Conservation (phyloP, 2,888 invertebrate genomes). For the Smittia aterrima region DNA sequence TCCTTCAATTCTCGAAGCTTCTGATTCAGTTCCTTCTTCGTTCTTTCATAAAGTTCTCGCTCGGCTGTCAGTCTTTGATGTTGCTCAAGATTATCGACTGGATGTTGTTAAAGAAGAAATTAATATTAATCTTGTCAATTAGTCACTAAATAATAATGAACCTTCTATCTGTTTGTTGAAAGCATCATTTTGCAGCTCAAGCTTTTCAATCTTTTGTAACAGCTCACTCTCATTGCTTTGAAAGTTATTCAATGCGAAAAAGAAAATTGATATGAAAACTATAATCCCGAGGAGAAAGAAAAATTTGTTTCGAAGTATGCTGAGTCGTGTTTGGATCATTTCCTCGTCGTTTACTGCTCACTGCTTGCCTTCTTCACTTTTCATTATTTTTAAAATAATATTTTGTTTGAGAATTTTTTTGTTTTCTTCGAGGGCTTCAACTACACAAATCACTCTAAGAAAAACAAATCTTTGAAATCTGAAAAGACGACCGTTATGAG, state of each 20-base stretch:
- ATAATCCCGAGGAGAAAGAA: conserved; percentile 37
- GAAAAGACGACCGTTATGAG: conserved; percentile 24
- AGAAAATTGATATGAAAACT: conserved; percentile 15
- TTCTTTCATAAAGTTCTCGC: conserved; percentile 32
- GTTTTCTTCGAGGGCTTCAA: background rate
- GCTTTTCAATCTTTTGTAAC: conserved; percentile 16
- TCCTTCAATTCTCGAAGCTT: conserved; percentile 53
- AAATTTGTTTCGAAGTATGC: conserved; percentile 34
- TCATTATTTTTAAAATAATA: conserved; percentile 16
- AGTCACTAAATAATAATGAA: background rate
- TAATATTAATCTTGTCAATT: background rate
- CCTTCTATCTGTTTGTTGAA: conserved; percentile 26
- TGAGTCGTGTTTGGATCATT: conserved; percentile 33
- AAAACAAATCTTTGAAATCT: no score
- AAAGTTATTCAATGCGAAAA: conserved; percentile 21
- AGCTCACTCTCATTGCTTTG: conserved; percentile 18
- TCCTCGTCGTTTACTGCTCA: background rate
- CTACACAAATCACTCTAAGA: no score
- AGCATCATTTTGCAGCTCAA: conserved; percentile 28
- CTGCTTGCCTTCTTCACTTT: background rate
- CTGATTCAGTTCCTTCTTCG: conserved; percentile 31
- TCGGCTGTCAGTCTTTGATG: conserved; percentile 9
- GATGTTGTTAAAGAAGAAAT: background rate
- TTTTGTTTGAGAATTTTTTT: background rate
- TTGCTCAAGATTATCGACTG: conserved; percentile 24